Conservation (phyloP, 2,797 vertebrate genomes). For the Coregonus sp. region DNA sequence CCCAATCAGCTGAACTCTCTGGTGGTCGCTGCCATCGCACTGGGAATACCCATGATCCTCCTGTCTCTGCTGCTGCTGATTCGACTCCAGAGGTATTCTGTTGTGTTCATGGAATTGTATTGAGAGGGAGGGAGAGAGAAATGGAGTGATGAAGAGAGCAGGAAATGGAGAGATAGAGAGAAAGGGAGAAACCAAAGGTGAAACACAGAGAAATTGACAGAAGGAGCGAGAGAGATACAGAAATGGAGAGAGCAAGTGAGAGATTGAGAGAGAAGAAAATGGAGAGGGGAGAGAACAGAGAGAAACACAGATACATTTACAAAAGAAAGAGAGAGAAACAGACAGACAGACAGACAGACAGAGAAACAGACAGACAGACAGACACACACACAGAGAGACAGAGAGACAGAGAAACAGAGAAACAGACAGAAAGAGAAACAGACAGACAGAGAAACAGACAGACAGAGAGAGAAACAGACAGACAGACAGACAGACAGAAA, state of each 20-base stretch:
- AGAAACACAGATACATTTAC: background rate
- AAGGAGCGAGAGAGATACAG: no score
- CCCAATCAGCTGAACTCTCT: conserved; percentile 10
- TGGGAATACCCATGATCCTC: conserved; percentile 69
- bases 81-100: conserved; percentile 56
- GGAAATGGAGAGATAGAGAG: background rate
- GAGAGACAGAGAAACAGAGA: background rate
- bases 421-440: background rate
- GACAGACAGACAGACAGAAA: no score
- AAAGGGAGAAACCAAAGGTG: background rate
- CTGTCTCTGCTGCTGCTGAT: conserved; percentile 59
- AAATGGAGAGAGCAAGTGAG: background rate
- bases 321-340: background rate
- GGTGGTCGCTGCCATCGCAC: conserved; percentile 42
- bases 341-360: background rate
- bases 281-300: background rate
- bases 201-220: background rate
- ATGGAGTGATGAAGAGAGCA: background rate
- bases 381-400: background rate
- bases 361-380: background rate
- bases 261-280: background rate
- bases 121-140: background rate
- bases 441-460: background rate
- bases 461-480: no score
- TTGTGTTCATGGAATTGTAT: background rate